Evolutionary conservation across 2,888 invertebrate species (phyloP).

Genomic region (Apotomis betuletana): DNA sequence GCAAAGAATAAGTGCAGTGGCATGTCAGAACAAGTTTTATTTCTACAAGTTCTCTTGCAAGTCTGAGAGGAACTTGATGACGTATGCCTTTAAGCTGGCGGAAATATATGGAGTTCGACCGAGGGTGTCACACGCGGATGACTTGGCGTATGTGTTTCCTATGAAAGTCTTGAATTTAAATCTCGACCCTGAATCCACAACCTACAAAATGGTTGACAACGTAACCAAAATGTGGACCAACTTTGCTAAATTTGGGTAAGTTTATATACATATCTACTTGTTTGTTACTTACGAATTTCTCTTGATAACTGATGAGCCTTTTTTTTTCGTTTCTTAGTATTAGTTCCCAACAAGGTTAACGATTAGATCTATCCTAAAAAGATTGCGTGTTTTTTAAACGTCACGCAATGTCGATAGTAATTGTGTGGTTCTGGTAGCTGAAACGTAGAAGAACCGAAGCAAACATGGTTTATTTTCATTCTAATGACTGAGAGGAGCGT

Average conservation of each 20-base stretch:
- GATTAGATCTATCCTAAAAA: neutral
- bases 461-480: no score
- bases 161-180: constrained; percentile 46
- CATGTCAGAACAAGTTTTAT: constrained; percentile 54
- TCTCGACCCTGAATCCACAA: constrained; percentile 50
- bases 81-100: constrained; percentile 45
- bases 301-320: neutral
- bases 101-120: constrained; percentile 44
- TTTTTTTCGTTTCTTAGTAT: neutral
- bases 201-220: constrained; percentile 57
- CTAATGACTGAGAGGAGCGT: no score
- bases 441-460: neutral
- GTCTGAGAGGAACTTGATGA: constrained; percentile 60
- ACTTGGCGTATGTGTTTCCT: constrained; percentile 60
- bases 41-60: constrained; percentile 63
- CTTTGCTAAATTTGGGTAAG: constrained; percentile 70
- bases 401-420: neutral
- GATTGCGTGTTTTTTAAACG: neutral
- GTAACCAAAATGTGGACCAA: constrained; percentile 67
- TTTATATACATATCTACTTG: neutral
- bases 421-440: neutral
- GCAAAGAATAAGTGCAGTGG: constrained; percentile 51
- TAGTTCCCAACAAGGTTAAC: neutral
- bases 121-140: constrained; percentile 58
- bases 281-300: neutral